Conservation (phyloP, 2,113 vertebrate species). For the Danionella cerebrum region DNA sequence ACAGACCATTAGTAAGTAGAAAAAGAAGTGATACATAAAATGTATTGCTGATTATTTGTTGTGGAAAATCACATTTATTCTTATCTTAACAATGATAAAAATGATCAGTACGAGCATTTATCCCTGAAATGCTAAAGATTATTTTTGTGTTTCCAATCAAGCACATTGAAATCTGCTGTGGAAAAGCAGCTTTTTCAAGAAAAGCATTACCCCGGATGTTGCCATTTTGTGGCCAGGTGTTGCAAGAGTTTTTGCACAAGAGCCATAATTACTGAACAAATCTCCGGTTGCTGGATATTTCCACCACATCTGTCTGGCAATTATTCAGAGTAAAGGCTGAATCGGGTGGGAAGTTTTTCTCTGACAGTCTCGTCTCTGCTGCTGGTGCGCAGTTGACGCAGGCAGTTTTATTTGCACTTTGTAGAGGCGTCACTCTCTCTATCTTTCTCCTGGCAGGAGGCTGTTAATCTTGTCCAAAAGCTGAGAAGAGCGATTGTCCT, state of each 20-base stretch:
- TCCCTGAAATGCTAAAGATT: no score
- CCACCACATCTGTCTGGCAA: conserved; percentile 42
- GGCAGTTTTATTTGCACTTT: conserved; percentile 20
- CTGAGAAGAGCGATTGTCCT: conserved; percentile 22
- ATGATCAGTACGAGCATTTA: no score
- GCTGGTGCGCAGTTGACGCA: conserved; percentile 7
- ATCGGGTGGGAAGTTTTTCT: conserved; percentile 15
- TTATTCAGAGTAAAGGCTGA: conserved; percentile 54
- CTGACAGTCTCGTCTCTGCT: background rate
- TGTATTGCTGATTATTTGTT: no score
- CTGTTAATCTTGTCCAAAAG: conserved; percentile 33
- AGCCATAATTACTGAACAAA: conserved; percentile 44
- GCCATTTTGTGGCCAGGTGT: conserved; percentile 41
- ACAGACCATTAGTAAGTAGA: no score
- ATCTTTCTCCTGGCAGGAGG: conserved; percentile 39
- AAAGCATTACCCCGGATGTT: conserved; percentile 6
- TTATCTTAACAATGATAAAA: no score
- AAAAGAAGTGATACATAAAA: no score
- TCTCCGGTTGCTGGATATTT: conserved; percentile 48
- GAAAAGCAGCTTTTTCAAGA: background rate
- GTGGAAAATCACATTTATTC: no score
- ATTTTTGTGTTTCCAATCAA: no score
- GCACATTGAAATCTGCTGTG: conserved; percentile 1
- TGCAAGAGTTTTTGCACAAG: conserved; percentile 40
- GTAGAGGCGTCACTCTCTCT: conserved; percentile 33